Evolutionary conservation across 2,797 vertebrate genomes (phyloP), one percentile per base, ranked within the genome.

Genomic region (Picus viridis): DNA sequence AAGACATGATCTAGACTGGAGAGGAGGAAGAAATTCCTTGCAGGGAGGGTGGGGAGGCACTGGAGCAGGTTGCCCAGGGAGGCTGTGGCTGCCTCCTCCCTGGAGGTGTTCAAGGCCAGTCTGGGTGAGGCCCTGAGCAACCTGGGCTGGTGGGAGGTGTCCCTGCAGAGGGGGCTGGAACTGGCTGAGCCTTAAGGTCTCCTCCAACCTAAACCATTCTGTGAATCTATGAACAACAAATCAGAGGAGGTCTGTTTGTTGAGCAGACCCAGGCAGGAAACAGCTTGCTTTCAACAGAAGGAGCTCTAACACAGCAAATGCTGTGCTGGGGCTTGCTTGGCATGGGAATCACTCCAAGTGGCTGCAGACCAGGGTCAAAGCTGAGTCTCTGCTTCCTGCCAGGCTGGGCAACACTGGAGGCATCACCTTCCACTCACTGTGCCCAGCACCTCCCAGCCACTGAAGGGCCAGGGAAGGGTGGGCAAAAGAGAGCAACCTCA

Each of bases 241-340:
- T 43, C 47, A 78, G 27, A 43, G 39, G 47, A 83, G 45, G 15
- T 34, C 47, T 41, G 7, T 59, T 27, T 58, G 64, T 39, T 78
- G 8, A 68, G 77, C 61, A 83, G 39, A 53, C 14, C 36, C 63
- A 49, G 43, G 18, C 56, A 86, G 43, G 22, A 63, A 63, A 27
- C 30, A 72, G 64, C 81, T 64, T 51, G 29, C 80, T 79, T 57
- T 93, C 89, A 92, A 72, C 80, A 93, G 87, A 90, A 95, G 94
- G 89, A 90, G 76, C 89, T 93, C 94, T 92, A 88, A 90, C 76
- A 83, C 81, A 75, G 87, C 64, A 92, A 88, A 85, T 43, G 32
- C 56, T 47, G 56, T 4, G 45, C 51, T 67, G 14, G 27, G 49
- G 39, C 45, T 57, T 75, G 86, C 45, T 57, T 75, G 86, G 51